A percentile compares a stretch with the other conserved stretches of the same genome.
Conservation (phyloP, 1,140 invertebrate genomes). For the Portunus trituberculatus region DNA sequence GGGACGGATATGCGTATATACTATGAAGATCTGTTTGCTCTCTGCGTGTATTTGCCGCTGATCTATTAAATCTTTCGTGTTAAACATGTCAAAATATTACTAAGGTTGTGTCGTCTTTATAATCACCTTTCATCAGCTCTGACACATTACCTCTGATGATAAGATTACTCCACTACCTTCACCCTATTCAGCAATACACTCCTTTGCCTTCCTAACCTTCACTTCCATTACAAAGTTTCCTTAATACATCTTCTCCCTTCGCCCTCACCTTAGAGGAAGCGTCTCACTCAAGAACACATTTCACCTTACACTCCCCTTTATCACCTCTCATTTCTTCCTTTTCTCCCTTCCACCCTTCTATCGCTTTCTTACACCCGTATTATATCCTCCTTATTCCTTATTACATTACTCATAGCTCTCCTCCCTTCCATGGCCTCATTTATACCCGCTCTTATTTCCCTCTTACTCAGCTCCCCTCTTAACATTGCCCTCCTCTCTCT, state of each 20-base stretch:
- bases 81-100: too few relatives aligned
- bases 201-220: background rate
- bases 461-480: conserved; percentile 14
- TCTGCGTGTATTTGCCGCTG: too few relatives aligned
- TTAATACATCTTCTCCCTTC: background rate
- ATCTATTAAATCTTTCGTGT: too few relatives aligned
- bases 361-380: too few relatives aligned
- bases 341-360: background rate
- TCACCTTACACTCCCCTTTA: background rate
- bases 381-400: background rate
- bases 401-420: background rate
- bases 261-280: background rate
- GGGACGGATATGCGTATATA: background rate
- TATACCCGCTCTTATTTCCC: background rate
- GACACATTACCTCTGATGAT: background rate
- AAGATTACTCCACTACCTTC: background rate
- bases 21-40: background rate
- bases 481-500: background rate
- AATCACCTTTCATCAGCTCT: background rate
- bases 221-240: background rate
- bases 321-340: background rate
- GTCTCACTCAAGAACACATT: background rate
- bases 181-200: background rate
- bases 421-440: background rate
- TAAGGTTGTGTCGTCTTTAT: background rate